phyloP scores from a whole-genome alignment of 2,113 vertebrate genomes.

The Tyto alba region DNA sequence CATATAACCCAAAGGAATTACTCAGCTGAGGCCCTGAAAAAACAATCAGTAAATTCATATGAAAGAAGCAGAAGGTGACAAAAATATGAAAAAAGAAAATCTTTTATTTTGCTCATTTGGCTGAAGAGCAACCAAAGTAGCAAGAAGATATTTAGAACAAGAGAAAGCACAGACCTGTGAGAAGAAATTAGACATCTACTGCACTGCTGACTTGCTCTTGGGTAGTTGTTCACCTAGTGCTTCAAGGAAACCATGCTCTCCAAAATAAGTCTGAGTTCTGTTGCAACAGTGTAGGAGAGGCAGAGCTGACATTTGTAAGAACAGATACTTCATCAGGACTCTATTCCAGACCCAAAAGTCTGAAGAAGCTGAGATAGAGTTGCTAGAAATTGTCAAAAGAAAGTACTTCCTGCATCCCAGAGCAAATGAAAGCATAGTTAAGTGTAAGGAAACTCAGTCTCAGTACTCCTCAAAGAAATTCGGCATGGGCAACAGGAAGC shows the following conservation, averaged over 20 bases:
- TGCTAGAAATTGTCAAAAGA: neutral
- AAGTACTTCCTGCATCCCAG: neutral
- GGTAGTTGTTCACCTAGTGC: neutral
- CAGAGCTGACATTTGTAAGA: neutral
- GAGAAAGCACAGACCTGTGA: neutral
- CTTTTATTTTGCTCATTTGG: neutral
- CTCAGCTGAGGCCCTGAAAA: neutral
- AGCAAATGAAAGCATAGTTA: neutral
- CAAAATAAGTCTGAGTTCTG: neutral
- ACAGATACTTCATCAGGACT: neutral
- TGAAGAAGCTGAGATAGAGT: neutral
- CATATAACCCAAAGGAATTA: neutral
- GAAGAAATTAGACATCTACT: neutral
- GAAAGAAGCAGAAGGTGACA: neutral
- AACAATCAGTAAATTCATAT: neutral
- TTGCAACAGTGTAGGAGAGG: neutral
- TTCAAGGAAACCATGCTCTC: neutral
- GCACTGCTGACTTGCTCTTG: neutral
- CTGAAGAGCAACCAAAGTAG: neutral
- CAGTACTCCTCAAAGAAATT: neutral
- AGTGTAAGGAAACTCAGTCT: neutral
- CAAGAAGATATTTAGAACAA: neutral
- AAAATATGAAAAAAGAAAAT: neutral
- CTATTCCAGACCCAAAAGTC: neutral
- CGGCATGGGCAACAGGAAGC: neutral